Evolutionary conservation across 2,888 invertebrate genomes (phyloP).

Genomic region (Scaeva pyrastri): DNA sequence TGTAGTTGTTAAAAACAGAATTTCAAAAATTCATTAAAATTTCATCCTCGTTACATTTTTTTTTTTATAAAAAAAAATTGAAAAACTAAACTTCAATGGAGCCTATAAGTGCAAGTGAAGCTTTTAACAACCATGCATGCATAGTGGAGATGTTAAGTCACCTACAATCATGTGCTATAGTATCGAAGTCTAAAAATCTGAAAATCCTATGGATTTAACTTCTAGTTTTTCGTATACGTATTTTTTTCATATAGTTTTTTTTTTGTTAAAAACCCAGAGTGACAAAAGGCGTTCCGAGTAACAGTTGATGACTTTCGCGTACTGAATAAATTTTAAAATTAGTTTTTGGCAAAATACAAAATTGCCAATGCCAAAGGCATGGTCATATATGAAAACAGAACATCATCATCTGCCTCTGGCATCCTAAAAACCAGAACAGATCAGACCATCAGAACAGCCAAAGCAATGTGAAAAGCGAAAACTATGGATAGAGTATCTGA

Average conservation of each 20-base stretch:
- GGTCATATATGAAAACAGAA: neutral
- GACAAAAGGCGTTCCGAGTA: slow-evolving; percentile 7
- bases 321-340: slow-evolving; percentile 55
- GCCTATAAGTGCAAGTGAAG: too few species aligned
- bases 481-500: neutral
- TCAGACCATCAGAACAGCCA: too few species aligned
- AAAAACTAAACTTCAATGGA: too few species aligned
- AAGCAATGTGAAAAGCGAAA: neutral
- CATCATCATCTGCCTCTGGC: slow-evolving; percentile 7
- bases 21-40: too few species aligned
- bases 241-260: neutral
- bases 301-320: slow-evolving; percentile 27
- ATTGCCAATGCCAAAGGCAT: slow-evolving; percentile 27
- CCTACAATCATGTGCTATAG: too few species aligned
- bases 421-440: neutral
- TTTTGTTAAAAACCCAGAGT: slow-evolving; percentile 1
- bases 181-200: neutral
- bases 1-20: too few species aligned
- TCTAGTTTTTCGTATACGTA: neutral
- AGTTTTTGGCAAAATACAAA: slow-evolving; percentile 46
- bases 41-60: too few species aligned
- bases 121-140: too few species aligned
- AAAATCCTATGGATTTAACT: slow-evolving; percentile 1
- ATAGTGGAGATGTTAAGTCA: too few species aligned
- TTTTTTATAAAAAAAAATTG: too few species aligned